A percentile compares a stretch with the other conserved stretches of the same genome.
Evolutionary conservation across 2,113 vertebrate species (phyloP).

Genomic region (Setophaga coronata): DNA sequence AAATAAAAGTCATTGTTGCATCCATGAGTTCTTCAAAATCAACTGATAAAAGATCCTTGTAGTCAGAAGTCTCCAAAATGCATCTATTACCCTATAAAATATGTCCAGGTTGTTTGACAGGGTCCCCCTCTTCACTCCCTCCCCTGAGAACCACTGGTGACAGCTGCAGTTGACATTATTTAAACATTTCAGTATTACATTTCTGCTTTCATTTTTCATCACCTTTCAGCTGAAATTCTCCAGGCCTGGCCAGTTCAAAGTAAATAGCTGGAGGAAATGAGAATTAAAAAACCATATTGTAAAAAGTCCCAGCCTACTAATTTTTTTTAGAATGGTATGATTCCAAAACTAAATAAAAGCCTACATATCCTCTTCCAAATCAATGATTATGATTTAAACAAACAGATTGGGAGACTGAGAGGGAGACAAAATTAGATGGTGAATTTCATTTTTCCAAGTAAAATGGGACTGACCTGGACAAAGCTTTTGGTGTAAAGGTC

Average conservation of each 20-base stretch:
- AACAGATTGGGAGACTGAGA: neutral
- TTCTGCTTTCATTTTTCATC: conserved; percentile 11
- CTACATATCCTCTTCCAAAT: conserved; percentile 11
- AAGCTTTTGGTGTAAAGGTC: neutral
- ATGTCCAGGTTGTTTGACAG: neutral
- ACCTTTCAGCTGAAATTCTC: conserved; percentile 12
- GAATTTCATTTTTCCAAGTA: neutral
- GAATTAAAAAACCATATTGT: neutral
- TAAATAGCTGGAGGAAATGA: conserved; percentile 19
- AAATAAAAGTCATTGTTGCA: neutral
- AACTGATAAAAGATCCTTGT: neutral
- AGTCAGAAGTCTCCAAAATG: neutral
- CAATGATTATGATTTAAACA: conserved; percentile 4
- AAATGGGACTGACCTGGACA: neutral
- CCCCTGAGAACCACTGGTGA: neutral
- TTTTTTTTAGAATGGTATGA: neutral
- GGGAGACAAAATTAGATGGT: neutral
- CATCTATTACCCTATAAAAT: neutral
- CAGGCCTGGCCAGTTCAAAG: neutral
- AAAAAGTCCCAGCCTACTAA: neutral
- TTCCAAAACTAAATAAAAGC: conserved; percentile 1
- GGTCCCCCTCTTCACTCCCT: neutral
- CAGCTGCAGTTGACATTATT: neutral
- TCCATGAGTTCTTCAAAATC: neutral
- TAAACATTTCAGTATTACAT: neutral